These are phyloP conservation scores for Lytechinus pictus DNA, from an alignment of 35 echinoderm and acorn worm genomes.

Conservation along the genomic window DNA sequence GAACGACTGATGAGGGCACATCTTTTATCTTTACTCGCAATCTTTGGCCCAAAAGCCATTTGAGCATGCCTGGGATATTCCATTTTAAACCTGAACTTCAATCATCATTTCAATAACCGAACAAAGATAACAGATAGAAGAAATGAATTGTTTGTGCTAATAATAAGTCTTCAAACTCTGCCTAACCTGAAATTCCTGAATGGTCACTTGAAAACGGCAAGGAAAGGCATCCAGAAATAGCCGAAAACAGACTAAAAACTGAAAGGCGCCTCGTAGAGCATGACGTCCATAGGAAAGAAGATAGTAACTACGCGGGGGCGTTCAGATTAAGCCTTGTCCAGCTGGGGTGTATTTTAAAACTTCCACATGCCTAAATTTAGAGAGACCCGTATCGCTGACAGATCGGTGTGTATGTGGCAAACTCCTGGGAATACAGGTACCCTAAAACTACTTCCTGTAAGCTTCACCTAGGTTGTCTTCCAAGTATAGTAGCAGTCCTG, in stretches of 20 bases:
- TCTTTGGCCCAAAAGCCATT: background rate
- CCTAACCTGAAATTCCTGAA: background rate
- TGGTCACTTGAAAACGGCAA: background rate
- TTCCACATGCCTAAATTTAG: background rate
- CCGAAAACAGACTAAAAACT: background rate
- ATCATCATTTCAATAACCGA: background rate
- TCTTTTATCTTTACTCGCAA: background rate
- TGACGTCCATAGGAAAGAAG: constrained; percentile 9
- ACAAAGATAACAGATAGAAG: background rate
- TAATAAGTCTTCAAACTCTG: background rate
- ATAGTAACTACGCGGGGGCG: constrained; percentile 7
- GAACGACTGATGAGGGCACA: background rate
- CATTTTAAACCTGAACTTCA: background rate
- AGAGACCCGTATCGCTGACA: background rate
- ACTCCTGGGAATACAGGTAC: constrained; percentile 16
- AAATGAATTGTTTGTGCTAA: background rate
- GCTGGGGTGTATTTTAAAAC: constrained; percentile 5
- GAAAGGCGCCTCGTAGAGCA: background rate
- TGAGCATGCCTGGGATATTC: background rate
- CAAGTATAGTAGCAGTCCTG: background rate
- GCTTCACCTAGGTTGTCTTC: background rate
- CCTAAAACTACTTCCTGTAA: constrained; percentile 7
- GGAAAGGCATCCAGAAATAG: background rate
- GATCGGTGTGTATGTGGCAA: constrained; percentile 8
- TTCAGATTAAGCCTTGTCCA: constrained; percentile 2